Evolutionary conservation across 2,888 invertebrate species (phyloP), one percentile per base, ranked within the genome.

Genomic region (Cheilosia variabilis): DNA sequence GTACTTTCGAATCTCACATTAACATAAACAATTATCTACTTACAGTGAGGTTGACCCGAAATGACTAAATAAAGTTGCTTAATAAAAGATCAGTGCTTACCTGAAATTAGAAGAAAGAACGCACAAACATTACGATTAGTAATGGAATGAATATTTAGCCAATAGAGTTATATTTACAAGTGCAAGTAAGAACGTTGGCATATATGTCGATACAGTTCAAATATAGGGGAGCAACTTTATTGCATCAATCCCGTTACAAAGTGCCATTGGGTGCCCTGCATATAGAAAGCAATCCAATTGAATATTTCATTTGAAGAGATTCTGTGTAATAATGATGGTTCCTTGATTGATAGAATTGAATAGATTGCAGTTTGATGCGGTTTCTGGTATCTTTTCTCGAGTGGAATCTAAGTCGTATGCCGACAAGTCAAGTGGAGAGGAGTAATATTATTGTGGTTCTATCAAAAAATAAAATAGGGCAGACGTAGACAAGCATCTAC

Each of bases 381-480:
- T 78, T 71, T 17, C 69, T 78, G 50, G 37, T 37, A 37, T 37
- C 10, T 66, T 19, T 52, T 66, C 43, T 68, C 43, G 22, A 71
- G 77, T 78, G 77, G 76, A 63, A 62, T 34, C 34, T 34, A 43
- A 76, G 52, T 50, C 34, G 53, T 47, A 37, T 75, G 80, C 73
- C 80, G 22, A 50, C 78, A 71, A 71, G 41, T 80, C 66, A 68
- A 80, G 73, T 80, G 80, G 73, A 75, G 69, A 55, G 19, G 10
- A 19, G 9, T 13, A 37, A 37, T 13, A 13, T 13, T 13, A 13
- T 37, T 37, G 37, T 37, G 37, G 37, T 13, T 37, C 37, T 13
- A 13, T 37, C 37, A 17, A 47, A 17, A 19, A 6, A 7, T n/a
- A 17, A 0, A n/a, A 7, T 45, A 45, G 1, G 6, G 2, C 6